A percentile compares a stretch with the other conserved stretches of the same genome.
Conservation (phyloP, 2,797 vertebrate genomes). For the Enteromius radiatus region DNA sequence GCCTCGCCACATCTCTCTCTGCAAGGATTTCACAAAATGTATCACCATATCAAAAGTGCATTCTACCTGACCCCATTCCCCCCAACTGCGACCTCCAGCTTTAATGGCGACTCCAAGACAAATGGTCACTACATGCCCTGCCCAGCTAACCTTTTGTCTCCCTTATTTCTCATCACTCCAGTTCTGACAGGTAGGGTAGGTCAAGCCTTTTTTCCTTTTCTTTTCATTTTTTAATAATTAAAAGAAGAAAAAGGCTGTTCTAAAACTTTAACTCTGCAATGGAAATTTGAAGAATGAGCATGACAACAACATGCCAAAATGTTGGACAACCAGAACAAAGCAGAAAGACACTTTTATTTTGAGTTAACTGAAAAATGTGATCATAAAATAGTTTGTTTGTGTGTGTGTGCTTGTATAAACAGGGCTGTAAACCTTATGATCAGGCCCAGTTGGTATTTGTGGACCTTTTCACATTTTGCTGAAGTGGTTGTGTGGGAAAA, state of each 20-base stretch:
- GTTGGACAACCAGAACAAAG: slow-evolving; percentile 7
- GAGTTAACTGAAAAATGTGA: not conserved
- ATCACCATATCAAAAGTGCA: slow-evolving; percentile 80
- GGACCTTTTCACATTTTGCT: not conserved
- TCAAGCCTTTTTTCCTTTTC: slow-evolving; percentile 42
- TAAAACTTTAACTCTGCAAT: slow-evolving; percentile 5
- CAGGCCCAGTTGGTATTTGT: not conserved
- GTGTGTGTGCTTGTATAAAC: slow-evolving; percentile 12
- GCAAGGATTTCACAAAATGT: slow-evolving; percentile 76
- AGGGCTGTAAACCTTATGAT: not conserved
- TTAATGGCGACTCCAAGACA: slow-evolving; percentile 79
- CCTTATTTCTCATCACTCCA: slow-evolving; percentile 61
- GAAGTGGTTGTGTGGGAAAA: not conserved
- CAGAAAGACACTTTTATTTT: not conserved
- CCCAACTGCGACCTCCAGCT: slow-evolving; percentile 73
- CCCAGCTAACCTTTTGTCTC: slow-evolving; percentile 70
- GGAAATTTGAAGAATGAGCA: not conserved
- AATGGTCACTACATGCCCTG: slow-evolving; percentile 75
- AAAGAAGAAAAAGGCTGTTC: slow-evolving; percentile 28
- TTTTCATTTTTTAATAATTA: slow-evolving; percentile 51
- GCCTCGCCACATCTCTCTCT: slow-evolving; percentile 66
- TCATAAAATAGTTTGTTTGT: slow-evolving; percentile 1
- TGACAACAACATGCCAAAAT: not conserved
- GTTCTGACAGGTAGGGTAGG: slow-evolving; percentile 62
- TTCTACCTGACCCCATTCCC: slow-evolving; percentile 79